Evolutionary conservation across 1,140 invertebrate genomes (phyloP).

Genomic region (Pomacea maculata): DNA sequence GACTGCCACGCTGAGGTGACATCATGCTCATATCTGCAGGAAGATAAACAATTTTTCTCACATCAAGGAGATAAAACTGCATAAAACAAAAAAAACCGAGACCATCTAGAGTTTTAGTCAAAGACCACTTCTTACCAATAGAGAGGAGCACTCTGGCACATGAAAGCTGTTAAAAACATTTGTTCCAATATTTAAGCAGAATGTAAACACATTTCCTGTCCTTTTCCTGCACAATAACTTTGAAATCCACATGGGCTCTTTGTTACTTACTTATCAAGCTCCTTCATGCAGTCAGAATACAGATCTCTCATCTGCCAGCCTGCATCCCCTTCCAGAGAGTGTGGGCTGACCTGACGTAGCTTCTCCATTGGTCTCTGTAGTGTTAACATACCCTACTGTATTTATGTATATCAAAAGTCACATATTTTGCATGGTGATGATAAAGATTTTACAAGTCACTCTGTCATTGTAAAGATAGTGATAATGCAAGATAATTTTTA

Average conservation of each 20-base stretch:
- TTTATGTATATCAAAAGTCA: no score
- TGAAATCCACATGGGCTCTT: neutral
- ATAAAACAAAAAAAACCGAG: neutral
- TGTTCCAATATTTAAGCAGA: neutral
- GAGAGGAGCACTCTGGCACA: no score
- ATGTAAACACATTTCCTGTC: neutral
- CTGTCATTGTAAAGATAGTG: no score
- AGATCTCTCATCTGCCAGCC: constrained; percentile 62
- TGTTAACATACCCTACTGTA: no score
- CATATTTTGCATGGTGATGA: no score
- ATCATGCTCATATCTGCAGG: constrained; percentile 50
- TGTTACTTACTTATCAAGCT: constrained; percentile 52
- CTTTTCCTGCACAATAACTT: neutral
- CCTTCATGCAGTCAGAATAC: constrained; percentile 51
- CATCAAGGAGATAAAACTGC: neutral
- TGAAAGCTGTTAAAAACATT: no score
- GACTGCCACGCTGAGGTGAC: constrained; percentile 55
- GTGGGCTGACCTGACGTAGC: constrained; percentile 59
- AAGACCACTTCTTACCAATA: no score
- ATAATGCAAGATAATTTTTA: no score
- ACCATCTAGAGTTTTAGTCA: neutral
- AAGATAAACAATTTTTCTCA: constrained; percentile 16
- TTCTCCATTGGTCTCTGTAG: constrained; percentile 62
- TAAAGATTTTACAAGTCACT: no score
- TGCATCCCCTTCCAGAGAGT: constrained; percentile 60